These are phyloP conservation scores for Neoarius graeffei DNA, from an alignment of 2,113 vertebrate species.

Conservation along the genomic window DNA sequence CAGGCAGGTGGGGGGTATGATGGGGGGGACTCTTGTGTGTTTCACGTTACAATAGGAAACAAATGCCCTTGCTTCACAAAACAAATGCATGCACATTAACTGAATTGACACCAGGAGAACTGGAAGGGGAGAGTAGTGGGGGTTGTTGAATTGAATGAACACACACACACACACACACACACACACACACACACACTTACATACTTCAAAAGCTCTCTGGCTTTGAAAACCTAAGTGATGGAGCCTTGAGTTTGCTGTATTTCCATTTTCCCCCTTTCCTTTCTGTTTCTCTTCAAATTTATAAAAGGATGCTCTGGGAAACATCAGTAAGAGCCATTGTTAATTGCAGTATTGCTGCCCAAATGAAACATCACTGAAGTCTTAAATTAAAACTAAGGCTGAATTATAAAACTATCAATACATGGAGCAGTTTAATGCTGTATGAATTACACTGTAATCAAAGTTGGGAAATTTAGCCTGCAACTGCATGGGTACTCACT, in stretches of 20 bases:
- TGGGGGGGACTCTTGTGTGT: conserved; percentile 64
- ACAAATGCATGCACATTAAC: conserved; percentile 62
- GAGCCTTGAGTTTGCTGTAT: conserved; percentile 44
- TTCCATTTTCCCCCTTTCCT: conserved; percentile 36
- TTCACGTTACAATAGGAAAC: conserved; percentile 74
- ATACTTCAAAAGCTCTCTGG: conserved; percentile 39
- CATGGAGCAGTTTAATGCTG: background rate
- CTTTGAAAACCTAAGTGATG: conserved; percentile 44
- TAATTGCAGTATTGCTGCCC: background rate
- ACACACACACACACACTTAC: conserved; percentile 21
- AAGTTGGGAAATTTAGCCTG: conserved; percentile 36
- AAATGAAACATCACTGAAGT: conserved; percentile 30
- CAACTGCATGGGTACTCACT: conserved; percentile 43
- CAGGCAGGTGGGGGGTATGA: conserved; percentile 12
- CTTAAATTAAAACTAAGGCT: background rate
- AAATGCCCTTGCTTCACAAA: conserved; percentile 60
- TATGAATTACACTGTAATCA: background rate
- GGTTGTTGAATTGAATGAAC: conserved; percentile 52
- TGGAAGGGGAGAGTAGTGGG: conserved; percentile 53
- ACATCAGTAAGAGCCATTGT: conserved; percentile 36
- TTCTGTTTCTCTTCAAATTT: conserved; percentile 45
- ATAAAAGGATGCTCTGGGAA: conserved; percentile 46
- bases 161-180: conserved; percentile 38
- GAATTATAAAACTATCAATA: background rate
- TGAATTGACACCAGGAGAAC: conserved; percentile 66